Evolutionary conservation across 1,140 invertebrate genomes (phyloP).

Genomic region (Zaprionus gabonicus): DNA sequence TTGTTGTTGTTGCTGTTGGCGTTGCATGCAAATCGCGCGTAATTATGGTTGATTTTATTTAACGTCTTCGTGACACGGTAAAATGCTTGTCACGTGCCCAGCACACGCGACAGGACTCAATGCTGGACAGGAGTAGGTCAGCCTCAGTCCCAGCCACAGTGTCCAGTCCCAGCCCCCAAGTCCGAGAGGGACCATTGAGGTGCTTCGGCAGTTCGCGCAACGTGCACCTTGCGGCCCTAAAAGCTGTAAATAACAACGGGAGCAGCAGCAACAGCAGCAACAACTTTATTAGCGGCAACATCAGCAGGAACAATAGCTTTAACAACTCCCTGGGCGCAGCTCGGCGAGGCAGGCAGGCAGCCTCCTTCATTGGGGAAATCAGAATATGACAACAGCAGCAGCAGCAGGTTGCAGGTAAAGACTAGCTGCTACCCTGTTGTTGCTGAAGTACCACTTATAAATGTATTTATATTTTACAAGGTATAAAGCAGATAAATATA

Average conservation of each 20-base stretch:
- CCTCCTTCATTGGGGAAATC: constrained; percentile 22
- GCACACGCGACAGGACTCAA: constrained; percentile 33
- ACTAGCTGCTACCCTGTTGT: constrained; percentile 1
- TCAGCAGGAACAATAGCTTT: background rate
- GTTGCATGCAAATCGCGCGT: constrained; percentile 63
- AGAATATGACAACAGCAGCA: constrained; percentile 2
- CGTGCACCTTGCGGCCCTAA: background rate
- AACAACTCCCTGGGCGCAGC: constrained; percentile 16
- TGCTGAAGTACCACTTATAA: background rate
- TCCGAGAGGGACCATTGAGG: background rate
- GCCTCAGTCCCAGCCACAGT: background rate
- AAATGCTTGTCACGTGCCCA: constrained; percentile 61
- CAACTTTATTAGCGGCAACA: background rate
- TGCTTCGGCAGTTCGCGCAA: background rate
- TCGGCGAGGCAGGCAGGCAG: background rate
- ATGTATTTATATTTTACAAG: too few species aligned
- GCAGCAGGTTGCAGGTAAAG: background rate
- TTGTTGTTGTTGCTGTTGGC: constrained; percentile 12
- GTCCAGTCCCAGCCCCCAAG: background rate
- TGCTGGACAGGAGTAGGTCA: constrained; percentile 3
- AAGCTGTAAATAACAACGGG: background rate
- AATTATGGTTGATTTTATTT: constrained; percentile 49
- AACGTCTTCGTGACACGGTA: constrained; percentile 37
- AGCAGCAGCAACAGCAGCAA: background rate
- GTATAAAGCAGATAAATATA: too few species aligned